Percentiles rank a stretch among this genome's conserved stretches.
phyloP scores from a whole-genome alignment of 2,113 vertebrate species.

The Anoura caudifer region DNA sequence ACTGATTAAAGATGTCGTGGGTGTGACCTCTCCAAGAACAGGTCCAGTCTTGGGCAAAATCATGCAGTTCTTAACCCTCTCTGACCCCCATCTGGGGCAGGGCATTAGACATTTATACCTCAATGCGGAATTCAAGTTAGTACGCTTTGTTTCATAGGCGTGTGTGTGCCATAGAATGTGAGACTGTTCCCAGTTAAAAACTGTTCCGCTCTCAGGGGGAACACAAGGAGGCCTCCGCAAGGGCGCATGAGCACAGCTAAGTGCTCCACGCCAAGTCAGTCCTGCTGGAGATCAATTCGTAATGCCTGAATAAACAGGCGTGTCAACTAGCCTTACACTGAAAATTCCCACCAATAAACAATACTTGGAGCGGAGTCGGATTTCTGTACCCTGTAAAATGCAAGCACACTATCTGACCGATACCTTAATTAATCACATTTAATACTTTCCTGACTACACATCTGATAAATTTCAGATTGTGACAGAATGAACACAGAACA shows the following conservation, averaged over 20 bases:
- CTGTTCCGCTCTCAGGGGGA: background rate
- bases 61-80: background rate
- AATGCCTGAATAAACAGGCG: constrained; percentile 23
- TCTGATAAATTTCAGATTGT: background rate
- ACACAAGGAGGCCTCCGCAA: background rate
- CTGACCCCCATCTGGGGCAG: background rate
- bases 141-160: background rate
- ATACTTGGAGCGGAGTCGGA: background rate
- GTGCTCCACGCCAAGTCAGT: background rate
- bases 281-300: constrained; percentile 27
- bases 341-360: background rate
- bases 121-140: background rate
- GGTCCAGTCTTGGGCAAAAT: background rate
- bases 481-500: background rate
- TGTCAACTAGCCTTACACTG: background rate
- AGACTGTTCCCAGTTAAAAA: background rate
- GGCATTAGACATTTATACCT: background rate
- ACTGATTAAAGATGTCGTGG: background rate
- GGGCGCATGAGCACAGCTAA: background rate
- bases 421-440: background rate
- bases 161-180: background rate
- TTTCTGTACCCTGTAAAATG: background rate
- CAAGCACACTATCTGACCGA: background rate
- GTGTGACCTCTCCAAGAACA: background rate
- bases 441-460: background rate